Percentiles rank a stretch among this genome's conserved stretches.
Conservation (phyloP, 1,140 invertebrate genomes). For the Drosophila cardini region DNA sequence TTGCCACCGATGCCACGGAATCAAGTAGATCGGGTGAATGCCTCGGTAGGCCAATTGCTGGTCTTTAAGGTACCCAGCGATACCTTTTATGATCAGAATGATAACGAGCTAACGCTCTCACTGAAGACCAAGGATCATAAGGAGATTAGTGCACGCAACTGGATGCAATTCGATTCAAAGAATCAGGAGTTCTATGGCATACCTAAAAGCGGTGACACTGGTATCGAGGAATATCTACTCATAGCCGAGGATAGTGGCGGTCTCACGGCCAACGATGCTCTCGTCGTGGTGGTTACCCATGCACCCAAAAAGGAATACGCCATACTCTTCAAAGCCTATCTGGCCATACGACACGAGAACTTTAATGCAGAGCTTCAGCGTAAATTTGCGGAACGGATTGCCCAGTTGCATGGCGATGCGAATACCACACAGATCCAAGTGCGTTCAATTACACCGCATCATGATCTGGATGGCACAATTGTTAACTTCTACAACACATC, state of each 20-base stretch:
- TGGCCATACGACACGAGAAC: slow-evolving; percentile 90
- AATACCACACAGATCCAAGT: slow-evolving; percentile 90
- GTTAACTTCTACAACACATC: slow-evolving; percentile 88
- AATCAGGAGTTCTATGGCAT: slow-evolving; percentile 96
- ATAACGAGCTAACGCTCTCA: slow-evolving; percentile 89
- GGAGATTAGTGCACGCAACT: slow-evolving; percentile 89
- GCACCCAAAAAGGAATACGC: slow-evolving; percentile 86
- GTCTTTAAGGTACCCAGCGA: slow-evolving; percentile 93
- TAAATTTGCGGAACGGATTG: slow-evolving; percentile 92
- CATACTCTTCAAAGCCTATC: slow-evolving; percentile 91
- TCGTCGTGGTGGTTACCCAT: slow-evolving; percentile 90
- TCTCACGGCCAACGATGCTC: slow-evolving; percentile 90
- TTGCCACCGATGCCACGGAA: slow-evolving; percentile 91
- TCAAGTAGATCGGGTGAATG: slow-evolving; percentile 93
- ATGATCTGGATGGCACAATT: slow-evolving; percentile 73
- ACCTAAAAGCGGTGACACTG: slow-evolving; percentile 89
- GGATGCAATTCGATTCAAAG: slow-evolving; percentile 95
- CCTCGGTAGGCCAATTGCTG: slow-evolving; percentile 91
- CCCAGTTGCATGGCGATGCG: slow-evolving; percentile 90
- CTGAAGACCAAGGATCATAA: slow-evolving; percentile 90
- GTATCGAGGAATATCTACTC: slow-evolving; percentile 91
- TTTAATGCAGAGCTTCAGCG: slow-evolving; percentile 91
- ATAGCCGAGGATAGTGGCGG: slow-evolving; percentile 89
- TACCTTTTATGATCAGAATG: slow-evolving; percentile 95
- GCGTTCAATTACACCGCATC: slow-evolving; percentile 84